Evolutionary conservation across 1,140 invertebrate species (phyloP), one percentile per base, ranked within the genome.

Genomic region (Pseudomyrmex pallidus): DNA sequence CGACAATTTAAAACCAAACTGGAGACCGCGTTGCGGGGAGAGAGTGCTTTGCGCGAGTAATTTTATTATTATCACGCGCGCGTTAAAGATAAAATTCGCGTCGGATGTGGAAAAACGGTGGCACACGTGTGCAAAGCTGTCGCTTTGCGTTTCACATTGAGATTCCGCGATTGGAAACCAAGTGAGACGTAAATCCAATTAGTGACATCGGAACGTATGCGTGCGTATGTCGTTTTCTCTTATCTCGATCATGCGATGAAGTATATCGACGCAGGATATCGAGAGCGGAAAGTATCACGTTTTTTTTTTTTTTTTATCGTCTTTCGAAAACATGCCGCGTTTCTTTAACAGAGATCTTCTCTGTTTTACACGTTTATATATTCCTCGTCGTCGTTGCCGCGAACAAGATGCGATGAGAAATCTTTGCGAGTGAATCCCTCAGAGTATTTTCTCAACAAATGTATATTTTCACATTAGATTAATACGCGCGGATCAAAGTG

Each of bases 181-280:
- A 57, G 35, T 68, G 52, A 35, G 35, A 78, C 52, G 57, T 57
- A 78, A 78, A 78, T 78, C 52, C 35, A 68, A 78, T 78, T 68
- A 68, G 15, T 12, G 35, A 64, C 44, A 46, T 68, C 67, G 22
- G 56, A 56, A 56, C 8, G 22, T 22, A 17, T 3, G 2, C 8
- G 62, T 10, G 62, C 25, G n/a, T 35, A 35, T 35, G 4, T 15
- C 35, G 52, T 15, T 78, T 48, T 78, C 35, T 62, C 35, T 68
- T 48, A 78, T 78, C 10, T 59, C 68, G 3, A 48, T 57, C 57
- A 25, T 5, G 10, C n/a, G n/a, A 3, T 64, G 35, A 56, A 46
- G 10, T 9, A 46, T 35, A 44, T 59, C 17, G 4, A 22, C 10
- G 12, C n/a, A 4, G 35, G 5, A 35, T 35, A 35, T 35, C 35